Percentiles rank a stretch among this genome's conserved stretches.
phyloP scores from a whole-genome alignment of 2,888 invertebrate genomes.

The Limenitis camilla region DNA sequence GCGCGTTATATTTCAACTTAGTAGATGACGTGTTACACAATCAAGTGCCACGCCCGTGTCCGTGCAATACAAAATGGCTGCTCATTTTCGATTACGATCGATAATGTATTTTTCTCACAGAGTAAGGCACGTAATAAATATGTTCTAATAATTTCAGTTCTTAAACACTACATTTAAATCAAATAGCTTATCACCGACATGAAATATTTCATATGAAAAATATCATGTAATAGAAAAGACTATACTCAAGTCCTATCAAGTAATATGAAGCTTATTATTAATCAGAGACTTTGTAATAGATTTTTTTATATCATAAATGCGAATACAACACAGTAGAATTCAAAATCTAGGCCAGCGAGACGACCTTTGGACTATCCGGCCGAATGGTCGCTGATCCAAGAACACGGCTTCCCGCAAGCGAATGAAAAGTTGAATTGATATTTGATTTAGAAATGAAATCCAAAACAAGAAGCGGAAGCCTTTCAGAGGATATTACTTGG shows the following conservation, averaged over 20 bases:
- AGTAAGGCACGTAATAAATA: constrained; percentile 17
- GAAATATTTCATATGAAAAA: background rate
- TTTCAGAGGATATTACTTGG: background rate
- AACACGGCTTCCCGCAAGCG: constrained; percentile 41
- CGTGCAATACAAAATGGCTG: constrained; percentile 58
- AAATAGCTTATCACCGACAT: constrained; percentile 5
- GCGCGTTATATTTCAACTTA: constrained; percentile 37
- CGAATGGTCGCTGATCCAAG: constrained; percentile 33
- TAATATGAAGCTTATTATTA: too few relatives aligned
- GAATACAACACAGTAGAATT: constrained; percentile 24
- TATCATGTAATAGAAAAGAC: background rate
- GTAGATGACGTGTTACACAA: constrained; percentile 29
- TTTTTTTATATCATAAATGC: constrained; percentile 4
- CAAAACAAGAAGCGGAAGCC: background rate
- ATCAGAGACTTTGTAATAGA: too few relatives aligned
- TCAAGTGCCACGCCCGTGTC: constrained; percentile 53
- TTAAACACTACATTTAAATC: constrained; percentile 13
- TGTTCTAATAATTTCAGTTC: constrained; percentile 8
- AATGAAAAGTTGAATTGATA: constrained; percentile 17
- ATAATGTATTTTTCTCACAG: constrained; percentile 15
- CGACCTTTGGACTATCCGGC: constrained; percentile 23
- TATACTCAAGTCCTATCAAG: too few relatives aligned
- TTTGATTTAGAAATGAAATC: background rate
- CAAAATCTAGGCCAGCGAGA: constrained; percentile 35
- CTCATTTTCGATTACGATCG: constrained; percentile 28